These are phyloP conservation scores for Trididemnum clinides DNA, from an alignment of 23 tunicate species.

Conservation along the genomic window DNA sequence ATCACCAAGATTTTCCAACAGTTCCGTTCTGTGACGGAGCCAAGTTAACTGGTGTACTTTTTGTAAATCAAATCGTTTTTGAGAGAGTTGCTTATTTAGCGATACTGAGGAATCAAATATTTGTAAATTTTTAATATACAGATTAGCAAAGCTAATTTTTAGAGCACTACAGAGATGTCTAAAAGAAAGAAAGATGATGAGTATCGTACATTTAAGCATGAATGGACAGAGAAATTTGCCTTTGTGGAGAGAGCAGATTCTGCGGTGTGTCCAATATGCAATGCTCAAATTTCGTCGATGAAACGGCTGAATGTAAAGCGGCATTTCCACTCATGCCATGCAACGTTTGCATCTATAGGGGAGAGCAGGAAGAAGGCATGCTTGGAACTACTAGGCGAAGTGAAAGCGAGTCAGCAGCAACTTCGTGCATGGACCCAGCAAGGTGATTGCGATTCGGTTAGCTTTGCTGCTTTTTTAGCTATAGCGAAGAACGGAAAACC, in stretches of 20 bases:
- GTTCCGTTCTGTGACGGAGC: neutral
- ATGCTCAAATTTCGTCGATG: constrained; percentile 47
- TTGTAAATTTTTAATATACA: neutral
- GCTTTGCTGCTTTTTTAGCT: constrained; percentile 47
- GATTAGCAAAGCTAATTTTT: constrained; percentile 40
- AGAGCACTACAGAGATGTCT: constrained; percentile 42
- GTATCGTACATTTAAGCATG: constrained; percentile 37
- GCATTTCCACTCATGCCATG: constrained; percentile 30
- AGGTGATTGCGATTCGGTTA: constrained; percentile 44
- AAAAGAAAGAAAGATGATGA: constrained; percentile 47
- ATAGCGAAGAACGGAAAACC: constrained; percentile 38
- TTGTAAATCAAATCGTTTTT: constrained; percentile 15
- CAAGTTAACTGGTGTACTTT: too few relatives aligned
- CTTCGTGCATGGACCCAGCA: constrained; percentile 40
- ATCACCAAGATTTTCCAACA: neutral
- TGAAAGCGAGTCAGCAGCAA: constrained; percentile 50
- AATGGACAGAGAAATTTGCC: constrained; percentile 44
- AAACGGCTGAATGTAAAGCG: constrained; percentile 31
- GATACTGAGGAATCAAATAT: constrained; percentile 19
- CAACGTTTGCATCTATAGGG: constrained; percentile 43
- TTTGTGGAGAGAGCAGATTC: constrained; percentile 41
- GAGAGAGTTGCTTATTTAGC: too few relatives aligned
- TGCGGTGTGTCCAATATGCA: constrained; percentile 30
- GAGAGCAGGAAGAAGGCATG: constrained; percentile 49
- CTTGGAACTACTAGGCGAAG: constrained; percentile 37